Base-by-base conservation (phyloP, 2,888 invertebrate genomes). In the Sthenelais limicola region DNA sequence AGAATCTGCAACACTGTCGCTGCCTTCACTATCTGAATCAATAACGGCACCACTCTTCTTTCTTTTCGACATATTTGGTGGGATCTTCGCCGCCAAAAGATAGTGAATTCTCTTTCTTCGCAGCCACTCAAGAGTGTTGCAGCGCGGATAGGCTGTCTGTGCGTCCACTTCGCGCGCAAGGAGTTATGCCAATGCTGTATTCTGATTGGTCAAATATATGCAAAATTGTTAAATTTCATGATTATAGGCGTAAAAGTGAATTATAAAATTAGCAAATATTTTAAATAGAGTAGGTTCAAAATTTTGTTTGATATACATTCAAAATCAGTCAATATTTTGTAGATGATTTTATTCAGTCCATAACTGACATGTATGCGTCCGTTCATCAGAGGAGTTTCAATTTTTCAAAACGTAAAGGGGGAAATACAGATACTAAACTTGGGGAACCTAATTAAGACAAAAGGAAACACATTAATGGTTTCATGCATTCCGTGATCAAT, bases 21-120 rank as follows among this genome's bases (percentile, higher is more conserved):
- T 86, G 73, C 80, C 84, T 72, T 85, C 84, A 75, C 84, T 85
- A 78, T 86, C 86, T 67, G 86, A 86, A 68, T 86, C 85, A 71
- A 87, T 86, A 51, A 86, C 76, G 52, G 84, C 83, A 30, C 80
- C 82, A 33, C 79, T 80, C 80, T 84, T 86, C 80, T 86, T 86
- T 73, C 85, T 80, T 78, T 85, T 86, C 15, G 84, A 83, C 86
- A 86, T 85, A 69, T 68, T 80, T 1, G 3, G 21, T n/a, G 9
- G 24, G 51, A 51, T 51, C 7, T 51, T 51, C 51, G 9, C 7
- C n/a, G 24, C 21, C 18, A 12, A 7, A 21, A 51, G 51, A 21
- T n/a, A 7, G 26, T 26, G 28, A 15, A n/a, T 30, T 7, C 3
- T 32, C 54, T 54, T 54, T 4, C 54, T 28, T 54, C 28, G 54